Percentiles rank a stretch among this genome's conserved stretches.
These are phyloP conservation scores for Scomberomorus guttatus DNA, from an alignment of 2,797 vertebrate genomes.

Conservation along the genomic window DNA sequence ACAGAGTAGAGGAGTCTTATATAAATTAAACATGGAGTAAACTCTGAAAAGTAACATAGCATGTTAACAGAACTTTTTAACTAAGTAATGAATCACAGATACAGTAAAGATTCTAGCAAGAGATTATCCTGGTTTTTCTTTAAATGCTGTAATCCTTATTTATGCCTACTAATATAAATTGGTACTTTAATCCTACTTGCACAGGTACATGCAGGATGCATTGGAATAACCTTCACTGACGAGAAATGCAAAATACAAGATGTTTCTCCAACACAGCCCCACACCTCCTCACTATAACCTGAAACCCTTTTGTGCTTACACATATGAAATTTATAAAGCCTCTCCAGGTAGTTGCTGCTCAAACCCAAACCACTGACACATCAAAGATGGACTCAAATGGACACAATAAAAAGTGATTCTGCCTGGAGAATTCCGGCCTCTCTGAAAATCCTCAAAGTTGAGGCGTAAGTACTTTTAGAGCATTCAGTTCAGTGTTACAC, in stretches of 20 bases:
- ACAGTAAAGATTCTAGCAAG: too few species aligned
- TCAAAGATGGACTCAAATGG: conserved; percentile 33
- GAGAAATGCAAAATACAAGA: conserved; percentile 3
- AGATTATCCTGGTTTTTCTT: too few species aligned
- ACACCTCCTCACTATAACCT: background rate
- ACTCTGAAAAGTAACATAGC: too few species aligned
- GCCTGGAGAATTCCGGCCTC: conserved; percentile 1
- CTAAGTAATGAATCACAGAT: too few species aligned
- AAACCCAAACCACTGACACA: conserved; percentile 45
- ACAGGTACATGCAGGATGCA: background rate
- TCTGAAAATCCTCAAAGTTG: background rate
- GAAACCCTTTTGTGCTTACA: conserved; percentile 46
- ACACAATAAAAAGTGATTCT: conserved; percentile 14
- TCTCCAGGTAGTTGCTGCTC: conserved; percentile 28
- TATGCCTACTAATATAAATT: too few species aligned
- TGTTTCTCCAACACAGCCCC: background rate
- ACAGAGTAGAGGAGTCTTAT: too few species aligned
- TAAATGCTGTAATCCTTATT: too few species aligned
- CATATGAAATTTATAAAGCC: conserved; percentile 25
- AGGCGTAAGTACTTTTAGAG: conserved; percentile 6
- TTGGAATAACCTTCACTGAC: conserved; percentile 1
- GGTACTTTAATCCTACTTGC: background rate
- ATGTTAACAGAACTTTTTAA: too few species aligned
- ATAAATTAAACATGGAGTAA: too few species aligned
- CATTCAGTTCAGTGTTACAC: conserved; percentile 6